These are phyloP conservation scores for Macroramphosus scolopax DNA, from an alignment of 2,797 vertebrate species.

Conservation along the genomic window DNA sequence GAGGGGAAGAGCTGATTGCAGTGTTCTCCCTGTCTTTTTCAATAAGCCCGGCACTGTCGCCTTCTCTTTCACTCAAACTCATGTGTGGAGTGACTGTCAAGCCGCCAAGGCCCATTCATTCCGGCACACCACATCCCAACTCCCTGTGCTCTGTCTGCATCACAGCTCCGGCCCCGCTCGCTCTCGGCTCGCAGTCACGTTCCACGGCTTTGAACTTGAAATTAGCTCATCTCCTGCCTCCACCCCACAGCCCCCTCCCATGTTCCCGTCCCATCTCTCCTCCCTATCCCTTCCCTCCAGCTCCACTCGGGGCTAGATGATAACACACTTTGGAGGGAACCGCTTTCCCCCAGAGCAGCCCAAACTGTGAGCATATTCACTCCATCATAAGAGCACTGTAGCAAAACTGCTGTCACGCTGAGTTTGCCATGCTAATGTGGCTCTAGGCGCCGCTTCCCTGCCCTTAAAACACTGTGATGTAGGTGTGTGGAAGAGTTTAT, in stretches of 20 bases:
- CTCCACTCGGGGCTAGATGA: constrained; percentile 62
- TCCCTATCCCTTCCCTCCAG: constrained; percentile 36
- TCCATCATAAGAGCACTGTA: constrained; percentile 67
- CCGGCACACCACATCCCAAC: constrained; percentile 41
- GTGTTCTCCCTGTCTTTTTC: constrained; percentile 63
- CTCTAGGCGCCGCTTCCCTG: constrained; percentile 52
- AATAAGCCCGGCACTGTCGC: constrained; percentile 59
- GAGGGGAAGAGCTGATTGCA: constrained; percentile 65
- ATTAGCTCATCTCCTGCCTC: constrained; percentile 63
- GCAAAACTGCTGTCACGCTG: constrained; percentile 71
- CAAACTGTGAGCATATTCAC: constrained; percentile 67
- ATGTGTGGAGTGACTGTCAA: constrained; percentile 66
- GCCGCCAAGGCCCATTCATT: constrained; percentile 55
- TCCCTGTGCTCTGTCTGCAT: constrained; percentile 42
- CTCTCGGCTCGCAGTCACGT: constrained; percentile 50
- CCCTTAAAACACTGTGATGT: constrained; percentile 48
- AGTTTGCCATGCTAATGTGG: constrained; percentile 70
- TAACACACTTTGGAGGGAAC: constrained; percentile 72
- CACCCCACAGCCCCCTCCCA: constrained; percentile 38
- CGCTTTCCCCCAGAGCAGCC: constrained; percentile 60
- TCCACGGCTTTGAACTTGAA: constrained; percentile 64
- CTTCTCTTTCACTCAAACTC: constrained; percentile 61
- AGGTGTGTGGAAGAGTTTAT: constrained; percentile 37
- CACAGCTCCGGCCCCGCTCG: constrained; percentile 41
- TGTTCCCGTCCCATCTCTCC: constrained; percentile 23